phyloP scores from a whole-genome alignment of 2,113 vertebrate genomes.

The Spea bombifrons region DNA sequence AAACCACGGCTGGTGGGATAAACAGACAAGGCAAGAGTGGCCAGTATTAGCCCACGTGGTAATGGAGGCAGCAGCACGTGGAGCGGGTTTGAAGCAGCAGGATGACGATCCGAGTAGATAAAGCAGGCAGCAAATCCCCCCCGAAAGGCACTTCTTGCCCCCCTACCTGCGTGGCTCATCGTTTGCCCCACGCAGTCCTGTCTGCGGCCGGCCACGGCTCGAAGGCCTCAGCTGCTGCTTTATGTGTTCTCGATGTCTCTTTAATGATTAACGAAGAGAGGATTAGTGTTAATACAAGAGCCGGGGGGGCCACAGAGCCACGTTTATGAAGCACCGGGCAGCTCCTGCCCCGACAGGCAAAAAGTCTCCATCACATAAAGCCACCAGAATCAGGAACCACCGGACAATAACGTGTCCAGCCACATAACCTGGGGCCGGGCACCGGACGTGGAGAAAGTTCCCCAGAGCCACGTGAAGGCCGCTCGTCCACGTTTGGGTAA shows the following conservation, averaged over 20 bases:
- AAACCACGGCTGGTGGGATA: neutral
- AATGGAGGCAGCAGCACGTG: neutral
- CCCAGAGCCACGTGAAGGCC: no score
- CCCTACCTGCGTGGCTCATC: neutral
- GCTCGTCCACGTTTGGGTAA: neutral
- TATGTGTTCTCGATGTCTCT: neutral
- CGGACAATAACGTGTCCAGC: neutral
- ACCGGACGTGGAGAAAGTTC: neutral
- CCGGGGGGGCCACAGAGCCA: neutral
- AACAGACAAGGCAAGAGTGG: neutral
- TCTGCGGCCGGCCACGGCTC: neutral
- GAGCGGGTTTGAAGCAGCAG: conserved; percentile 6
- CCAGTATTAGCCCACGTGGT: neutral
- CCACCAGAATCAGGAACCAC: neutral
- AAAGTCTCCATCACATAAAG: neutral
- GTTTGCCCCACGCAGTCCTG: neutral
- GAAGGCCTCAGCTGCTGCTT: neutral
- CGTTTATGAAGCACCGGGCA: neutral
- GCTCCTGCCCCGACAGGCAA: neutral
- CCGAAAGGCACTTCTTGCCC: conserved; percentile 30
- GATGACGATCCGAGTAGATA: neutral
- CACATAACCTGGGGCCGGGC: neutral
- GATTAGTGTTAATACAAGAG: neutral
- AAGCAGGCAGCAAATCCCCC: neutral
- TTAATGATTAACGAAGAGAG: neutral